Conservation (phyloP, 2,113 vertebrate genomes). For the Perognathus longimembris region DNA sequence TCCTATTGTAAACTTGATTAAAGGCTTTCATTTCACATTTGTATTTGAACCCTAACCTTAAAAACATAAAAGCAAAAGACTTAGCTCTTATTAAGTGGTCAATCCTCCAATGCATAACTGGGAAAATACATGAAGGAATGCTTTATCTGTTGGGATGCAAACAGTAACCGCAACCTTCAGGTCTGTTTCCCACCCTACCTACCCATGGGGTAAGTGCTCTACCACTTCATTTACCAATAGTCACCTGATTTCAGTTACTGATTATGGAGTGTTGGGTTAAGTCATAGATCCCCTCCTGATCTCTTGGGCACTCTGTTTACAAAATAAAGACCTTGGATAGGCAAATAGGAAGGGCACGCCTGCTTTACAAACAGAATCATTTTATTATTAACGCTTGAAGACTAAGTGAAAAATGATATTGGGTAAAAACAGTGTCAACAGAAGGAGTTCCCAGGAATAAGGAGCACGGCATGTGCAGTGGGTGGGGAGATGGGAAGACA, state of each 20-base stretch:
- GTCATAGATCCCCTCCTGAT: not conserved
- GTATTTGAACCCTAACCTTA: slow-evolving; percentile 50
- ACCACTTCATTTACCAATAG: slow-evolving; percentile 45
- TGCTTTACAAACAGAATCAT: not conserved
- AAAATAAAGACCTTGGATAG: not conserved
- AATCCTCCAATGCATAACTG: not conserved
- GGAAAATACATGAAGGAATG: slow-evolving; percentile 1
- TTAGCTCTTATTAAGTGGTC: slow-evolving; percentile 18
- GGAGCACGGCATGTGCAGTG: fast-evolving
- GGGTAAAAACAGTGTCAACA: not conserved
- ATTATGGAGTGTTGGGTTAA: slow-evolving; percentile 40
- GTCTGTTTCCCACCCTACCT: slow-evolving; percentile 24
- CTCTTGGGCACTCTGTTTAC: slow-evolving; percentile 43
- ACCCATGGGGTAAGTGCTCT: not conserved
- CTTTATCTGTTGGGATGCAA: not conserved
- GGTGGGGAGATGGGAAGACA: not conserved
- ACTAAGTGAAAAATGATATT: not conserved
- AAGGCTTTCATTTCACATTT: slow-evolving; percentile 64
- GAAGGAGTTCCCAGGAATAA: not conserved
- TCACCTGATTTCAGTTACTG: slow-evolving; percentile 19
- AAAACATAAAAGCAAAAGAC: not conserved
- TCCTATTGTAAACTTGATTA: slow-evolving; percentile 35
- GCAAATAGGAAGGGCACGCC: not conserved
- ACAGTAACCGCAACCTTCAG: not conserved
- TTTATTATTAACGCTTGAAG: slow-evolving; percentile 9